phyloP scores from a whole-genome alignment of 2,888 invertebrate genomes.

The Lasioglossum figueresi region DNA sequence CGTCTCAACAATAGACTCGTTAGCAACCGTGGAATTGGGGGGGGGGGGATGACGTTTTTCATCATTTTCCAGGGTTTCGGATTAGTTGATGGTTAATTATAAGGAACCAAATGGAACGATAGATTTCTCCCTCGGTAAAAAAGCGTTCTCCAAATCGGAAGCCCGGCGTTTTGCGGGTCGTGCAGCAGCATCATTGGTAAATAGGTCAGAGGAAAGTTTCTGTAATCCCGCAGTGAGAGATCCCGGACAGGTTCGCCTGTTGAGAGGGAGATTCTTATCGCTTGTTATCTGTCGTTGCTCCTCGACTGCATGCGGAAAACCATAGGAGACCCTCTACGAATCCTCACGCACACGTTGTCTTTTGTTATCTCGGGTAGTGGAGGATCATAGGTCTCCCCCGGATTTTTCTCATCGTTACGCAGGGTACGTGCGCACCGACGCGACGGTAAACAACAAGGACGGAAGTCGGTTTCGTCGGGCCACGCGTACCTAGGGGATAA shows the following conservation, averaged over 20 bases:
- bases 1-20: neutral
- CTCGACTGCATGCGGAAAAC: slow-evolving; percentile 15
- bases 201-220: slow-evolving; percentile 58
- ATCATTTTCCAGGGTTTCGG: neutral
- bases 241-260: slow-evolving; percentile 54
- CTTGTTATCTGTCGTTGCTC: slow-evolving; percentile 45
- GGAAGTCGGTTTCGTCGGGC: neutral
- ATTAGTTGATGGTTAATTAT: neutral
- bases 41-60: neutral
- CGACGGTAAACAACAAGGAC: slow-evolving; percentile 22
- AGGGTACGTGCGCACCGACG: slow-evolving; percentile 13
- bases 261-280: slow-evolving; percentile 54
- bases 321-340: slow-evolving; percentile 24
- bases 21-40: neutral
- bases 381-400: slow-evolving; percentile 11
- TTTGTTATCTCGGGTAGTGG: slow-evolving; percentile 34
- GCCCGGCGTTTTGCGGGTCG: neutral
- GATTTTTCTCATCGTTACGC: slow-evolving; percentile 50
- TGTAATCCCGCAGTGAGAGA: slow-evolving; percentile 31
- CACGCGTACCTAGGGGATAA: neutral
- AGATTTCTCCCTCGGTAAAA: neutral
- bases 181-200: slow-evolving; percentile 41
- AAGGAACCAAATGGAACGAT: neutral
- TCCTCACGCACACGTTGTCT: slow-evolving; percentile 1
- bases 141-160: neutral